phyloP scores from a whole-genome alignment of 2,888 invertebrate genomes.

The Perizoma flavofasciatum region DNA sequence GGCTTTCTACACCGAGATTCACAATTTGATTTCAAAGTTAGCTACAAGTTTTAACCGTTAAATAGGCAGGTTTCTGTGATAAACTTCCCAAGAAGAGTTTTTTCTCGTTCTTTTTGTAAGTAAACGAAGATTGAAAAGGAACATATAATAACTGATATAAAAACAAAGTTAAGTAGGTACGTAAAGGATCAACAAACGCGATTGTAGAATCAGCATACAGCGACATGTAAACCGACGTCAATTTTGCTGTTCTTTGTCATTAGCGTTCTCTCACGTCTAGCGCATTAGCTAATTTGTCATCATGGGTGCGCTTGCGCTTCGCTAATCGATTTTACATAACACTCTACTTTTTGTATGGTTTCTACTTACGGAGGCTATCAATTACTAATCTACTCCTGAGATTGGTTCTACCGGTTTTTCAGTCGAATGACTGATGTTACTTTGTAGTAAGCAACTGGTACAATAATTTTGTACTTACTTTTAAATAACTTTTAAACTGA shows the following conservation, averaged over 20 bases:
- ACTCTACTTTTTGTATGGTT: constrained; percentile 30
- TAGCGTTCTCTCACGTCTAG: constrained; percentile 76
- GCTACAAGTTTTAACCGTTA: too few relatives aligned
- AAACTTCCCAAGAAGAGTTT: too few relatives aligned
- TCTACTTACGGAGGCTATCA: constrained; percentile 23
- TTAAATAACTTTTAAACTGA: not conserved
- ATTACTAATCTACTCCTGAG: constrained; percentile 36
- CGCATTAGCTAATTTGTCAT: constrained; percentile 77
- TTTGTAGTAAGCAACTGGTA: not conserved
- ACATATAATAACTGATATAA: not conserved
- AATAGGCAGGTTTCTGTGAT: too few relatives aligned
- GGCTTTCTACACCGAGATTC: too few relatives aligned
- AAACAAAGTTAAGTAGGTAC: not conserved
- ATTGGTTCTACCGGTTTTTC: constrained; percentile 33
- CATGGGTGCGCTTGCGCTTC: constrained; percentile 51
- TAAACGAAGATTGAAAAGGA: too few relatives aligned
- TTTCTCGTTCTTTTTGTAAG: too few relatives aligned
- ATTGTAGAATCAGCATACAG: constrained; percentile 7
- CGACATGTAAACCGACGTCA: constrained; percentile 61
- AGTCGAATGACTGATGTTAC: constrained; percentile 8
- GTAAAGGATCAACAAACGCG: not conserved
- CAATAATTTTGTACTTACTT: too few relatives aligned
- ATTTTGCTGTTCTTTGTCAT: constrained; percentile 68
- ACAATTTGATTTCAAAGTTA: too few relatives aligned
- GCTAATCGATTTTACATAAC: constrained; percentile 54